Percentiles rank a stretch among this genome's conserved stretches.
phyloP scores from a whole-genome alignment of 1,140 invertebrate genomes.

The Drosophila rhopaloa region DNA sequence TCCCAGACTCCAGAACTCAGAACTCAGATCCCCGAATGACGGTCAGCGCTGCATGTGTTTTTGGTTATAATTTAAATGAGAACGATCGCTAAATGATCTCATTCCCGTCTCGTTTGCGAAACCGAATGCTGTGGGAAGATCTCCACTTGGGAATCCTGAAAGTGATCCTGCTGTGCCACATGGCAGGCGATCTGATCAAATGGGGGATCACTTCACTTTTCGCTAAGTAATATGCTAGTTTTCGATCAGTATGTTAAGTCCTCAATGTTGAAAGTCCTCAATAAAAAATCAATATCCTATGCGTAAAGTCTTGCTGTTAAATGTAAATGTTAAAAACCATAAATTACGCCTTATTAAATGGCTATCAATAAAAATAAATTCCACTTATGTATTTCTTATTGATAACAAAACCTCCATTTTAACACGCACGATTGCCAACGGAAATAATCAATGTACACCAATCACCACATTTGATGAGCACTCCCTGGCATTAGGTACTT shows the following conservation, averaged over 20 bases:
- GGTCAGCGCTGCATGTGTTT: slow-evolving; percentile 50
- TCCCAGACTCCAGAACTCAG: slow-evolving; percentile 8
- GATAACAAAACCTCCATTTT: background rate
- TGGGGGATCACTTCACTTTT: slow-evolving; percentile 5
- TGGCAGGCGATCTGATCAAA: background rate
- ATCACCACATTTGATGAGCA: background rate
- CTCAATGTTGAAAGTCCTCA: background rate
- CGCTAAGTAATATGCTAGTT: background rate
- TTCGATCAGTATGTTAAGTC: too few species aligned
- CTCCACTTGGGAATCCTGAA: slow-evolving; percentile 1
- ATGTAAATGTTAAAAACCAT: too few species aligned
- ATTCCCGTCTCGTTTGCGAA: slow-evolving; percentile 18
- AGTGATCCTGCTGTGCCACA: slow-evolving; percentile 14
- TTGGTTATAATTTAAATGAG: slow-evolving; percentile 62
- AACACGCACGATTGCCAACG: background rate
- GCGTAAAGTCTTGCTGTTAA: too few species aligned
- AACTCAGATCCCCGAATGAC: slow-evolving; percentile 5
- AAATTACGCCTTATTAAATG: background rate
- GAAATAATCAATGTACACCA: slow-evolving; percentile 16
- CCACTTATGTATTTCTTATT: background rate
- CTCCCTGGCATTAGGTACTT: background rate
- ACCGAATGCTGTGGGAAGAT: slow-evolving; percentile 41
- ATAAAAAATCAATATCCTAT: too few species aligned
- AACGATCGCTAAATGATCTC: slow-evolving; percentile 57
- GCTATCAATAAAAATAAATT: background rate